These are phyloP conservation scores for Chiroxiphia lanceolata DNA, from an alignment of 2,797 vertebrate species.

Conservation along the genomic window DNA sequence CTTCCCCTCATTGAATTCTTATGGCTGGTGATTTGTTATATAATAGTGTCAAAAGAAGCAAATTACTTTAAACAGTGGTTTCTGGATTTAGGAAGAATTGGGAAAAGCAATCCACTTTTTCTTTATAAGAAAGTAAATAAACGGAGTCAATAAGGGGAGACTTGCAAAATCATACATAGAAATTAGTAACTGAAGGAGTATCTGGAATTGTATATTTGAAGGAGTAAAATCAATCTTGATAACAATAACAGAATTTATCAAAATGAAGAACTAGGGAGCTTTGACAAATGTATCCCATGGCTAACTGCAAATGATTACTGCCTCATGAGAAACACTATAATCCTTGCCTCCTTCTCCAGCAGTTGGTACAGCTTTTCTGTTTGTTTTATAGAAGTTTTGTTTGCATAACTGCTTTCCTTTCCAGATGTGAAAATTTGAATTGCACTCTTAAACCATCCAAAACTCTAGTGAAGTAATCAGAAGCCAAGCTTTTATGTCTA, in stretches of 20 bases:
- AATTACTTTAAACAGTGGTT: conserved; percentile 32
- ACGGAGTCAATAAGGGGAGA: not conserved
- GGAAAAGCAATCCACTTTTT: not conserved
- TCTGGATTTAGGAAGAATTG: conserved; percentile 18
- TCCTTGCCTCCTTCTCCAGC: not conserved
- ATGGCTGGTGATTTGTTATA: conserved; percentile 7
- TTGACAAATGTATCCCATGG: not conserved
- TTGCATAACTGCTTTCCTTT: not conserved
- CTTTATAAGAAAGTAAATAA: not conserved
- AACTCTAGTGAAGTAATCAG: not conserved
- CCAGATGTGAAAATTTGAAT: not conserved
- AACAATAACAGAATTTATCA: not conserved
- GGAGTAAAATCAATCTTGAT: not conserved
- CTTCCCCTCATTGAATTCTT: not conserved
- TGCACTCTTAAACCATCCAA: not conserved
- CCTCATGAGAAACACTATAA: not conserved
- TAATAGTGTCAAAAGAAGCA: conserved; percentile 55
- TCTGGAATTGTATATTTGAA: not conserved
- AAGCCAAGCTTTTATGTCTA: not conserved
- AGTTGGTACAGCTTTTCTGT: not conserved
- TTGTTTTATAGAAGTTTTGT: not conserved
- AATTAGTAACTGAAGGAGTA: not conserved
- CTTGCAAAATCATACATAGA: not conserved
- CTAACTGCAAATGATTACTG: not conserved
- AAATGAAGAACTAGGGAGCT: not conserved